Evolutionary conservation across 2,113 vertebrate species (phyloP).

Genomic region (zebrafish (Danio rerio)): DNA sequence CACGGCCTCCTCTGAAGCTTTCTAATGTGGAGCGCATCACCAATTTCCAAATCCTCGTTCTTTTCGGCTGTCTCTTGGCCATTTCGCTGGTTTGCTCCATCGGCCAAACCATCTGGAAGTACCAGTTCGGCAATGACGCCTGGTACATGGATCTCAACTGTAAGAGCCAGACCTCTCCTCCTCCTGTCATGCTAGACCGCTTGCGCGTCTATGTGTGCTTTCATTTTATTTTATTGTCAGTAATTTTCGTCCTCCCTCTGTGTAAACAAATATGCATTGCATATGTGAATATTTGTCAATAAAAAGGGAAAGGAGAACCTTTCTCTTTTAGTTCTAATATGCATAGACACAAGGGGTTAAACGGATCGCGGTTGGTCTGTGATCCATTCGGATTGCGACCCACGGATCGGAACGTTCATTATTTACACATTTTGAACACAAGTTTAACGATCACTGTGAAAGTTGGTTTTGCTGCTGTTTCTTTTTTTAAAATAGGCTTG

Average conservation of each 20-base stretch:
- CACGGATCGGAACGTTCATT: too few species aligned
- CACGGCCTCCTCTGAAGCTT: conserved; percentile 93
- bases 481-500: too few species aligned
- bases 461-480: too few species aligned
- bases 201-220: conserved; percentile 78
- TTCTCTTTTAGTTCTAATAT: conserved; percentile 74
- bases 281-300: conserved; percentile 81
- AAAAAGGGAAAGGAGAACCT: conserved; percentile 71
- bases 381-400: too few species aligned
- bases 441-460: too few species aligned
- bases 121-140: conserved; percentile 85
- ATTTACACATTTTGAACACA: too few species aligned
- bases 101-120: conserved; percentile 95
- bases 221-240: conserved; percentile 68
- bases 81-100: conserved; percentile 97
- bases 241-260: conserved; percentile 72
- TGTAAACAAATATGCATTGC: conserved; percentile 74
- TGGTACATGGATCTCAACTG: conserved; percentile 98
- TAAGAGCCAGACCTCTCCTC: conserved; percentile 77
- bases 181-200: conserved; percentile 47
- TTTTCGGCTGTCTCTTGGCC: conserved; percentile 95
- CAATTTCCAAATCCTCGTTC: conserved; percentile 95
- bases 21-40: conserved; percentile 98
- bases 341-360: conserved; percentile 68
- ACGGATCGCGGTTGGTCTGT: too few species aligned